Evolutionary conservation across 2,797 vertebrate genomes (phyloP).

Genomic region (Ciconia nigra): DNA sequence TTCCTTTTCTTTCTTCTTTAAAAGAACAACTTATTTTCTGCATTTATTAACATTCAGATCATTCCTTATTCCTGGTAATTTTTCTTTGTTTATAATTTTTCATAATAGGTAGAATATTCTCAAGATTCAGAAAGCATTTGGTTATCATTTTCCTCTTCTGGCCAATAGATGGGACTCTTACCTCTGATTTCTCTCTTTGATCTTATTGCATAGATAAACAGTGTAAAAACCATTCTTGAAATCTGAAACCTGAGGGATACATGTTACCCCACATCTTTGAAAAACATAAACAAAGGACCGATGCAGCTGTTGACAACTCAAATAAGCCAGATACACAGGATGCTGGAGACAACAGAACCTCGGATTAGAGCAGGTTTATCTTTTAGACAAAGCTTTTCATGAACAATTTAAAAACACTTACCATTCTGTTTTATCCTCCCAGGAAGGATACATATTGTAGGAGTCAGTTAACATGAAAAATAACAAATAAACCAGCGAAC

Average conservation of each 20-base stretch:
- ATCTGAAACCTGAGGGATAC: neutral
- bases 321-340: neutral
- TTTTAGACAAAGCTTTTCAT: neutral
- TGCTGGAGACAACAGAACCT: neutral
- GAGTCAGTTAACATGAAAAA: neutral
- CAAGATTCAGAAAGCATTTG: neutral
- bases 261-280: neutral
- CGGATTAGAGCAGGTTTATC: neutral
- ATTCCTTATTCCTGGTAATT: neutral
- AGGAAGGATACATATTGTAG: neutral
- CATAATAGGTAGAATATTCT: neutral
- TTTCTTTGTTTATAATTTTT: neutral
- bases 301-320: neutral
- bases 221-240: neutral
- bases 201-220: neutral
- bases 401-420: neutral
- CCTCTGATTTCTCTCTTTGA: neutral
- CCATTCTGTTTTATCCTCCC: neutral
- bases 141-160: neutral
- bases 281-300: neutral
- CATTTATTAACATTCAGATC: neutral
- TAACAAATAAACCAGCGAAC: neutral
- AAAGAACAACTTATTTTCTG: neutral
- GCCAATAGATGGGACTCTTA: constrained; percentile 49
- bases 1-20: neutral